These are phyloP conservation scores for Philypnodon macrostomus DNA, from an alignment of 2,797 vertebrate species.

Conservation along the genomic window DNA sequence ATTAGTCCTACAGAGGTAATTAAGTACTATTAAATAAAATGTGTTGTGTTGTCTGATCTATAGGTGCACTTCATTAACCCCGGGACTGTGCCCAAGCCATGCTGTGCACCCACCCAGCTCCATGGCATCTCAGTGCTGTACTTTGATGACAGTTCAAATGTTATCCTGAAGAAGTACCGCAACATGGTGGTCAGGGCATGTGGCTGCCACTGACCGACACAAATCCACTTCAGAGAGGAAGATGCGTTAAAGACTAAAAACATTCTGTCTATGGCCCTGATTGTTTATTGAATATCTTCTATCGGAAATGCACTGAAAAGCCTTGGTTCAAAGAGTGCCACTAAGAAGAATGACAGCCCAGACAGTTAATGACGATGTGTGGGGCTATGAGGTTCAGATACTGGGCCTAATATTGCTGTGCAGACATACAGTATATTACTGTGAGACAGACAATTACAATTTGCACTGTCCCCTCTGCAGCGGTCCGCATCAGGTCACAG, in stretches of 20 bases:
- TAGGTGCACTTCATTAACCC: constrained; percentile 99
- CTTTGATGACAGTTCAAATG: constrained; percentile 98
- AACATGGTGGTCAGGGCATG: constrained; percentile 99
- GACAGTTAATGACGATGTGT: constrained; percentile 24
- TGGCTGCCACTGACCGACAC: constrained; percentile 87
- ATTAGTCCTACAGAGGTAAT: background rate
- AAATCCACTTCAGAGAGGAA: constrained; percentile 2
- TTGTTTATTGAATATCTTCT: no score
- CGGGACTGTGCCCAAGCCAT: constrained; percentile 93
- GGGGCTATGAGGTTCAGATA: constrained; percentile 9
- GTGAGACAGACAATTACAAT: constrained; percentile 5
- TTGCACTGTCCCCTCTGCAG: constrained; percentile 30
- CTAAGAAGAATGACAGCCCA: constrained; percentile 19
- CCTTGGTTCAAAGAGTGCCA: background rate
- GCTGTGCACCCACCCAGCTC: constrained; percentile 97
- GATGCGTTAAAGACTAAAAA: constrained; percentile 25
- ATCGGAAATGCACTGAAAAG: constrained; percentile 17
- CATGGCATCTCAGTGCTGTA: constrained; percentile 98
- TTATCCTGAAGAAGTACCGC: constrained; percentile 98
- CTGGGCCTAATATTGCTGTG: constrained; percentile 13
- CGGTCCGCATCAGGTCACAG: constrained; percentile 37
- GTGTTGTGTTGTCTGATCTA: constrained; percentile 8
- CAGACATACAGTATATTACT: constrained; percentile 25
- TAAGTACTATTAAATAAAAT: background rate
- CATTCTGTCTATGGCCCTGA: background rate